Percentiles rank a stretch among this genome's conserved stretches.
These are phyloP conservation scores for Eupithecia insigniata DNA, from an alignment of 2,888 invertebrate genomes.

Conservation along the genomic window DNA sequence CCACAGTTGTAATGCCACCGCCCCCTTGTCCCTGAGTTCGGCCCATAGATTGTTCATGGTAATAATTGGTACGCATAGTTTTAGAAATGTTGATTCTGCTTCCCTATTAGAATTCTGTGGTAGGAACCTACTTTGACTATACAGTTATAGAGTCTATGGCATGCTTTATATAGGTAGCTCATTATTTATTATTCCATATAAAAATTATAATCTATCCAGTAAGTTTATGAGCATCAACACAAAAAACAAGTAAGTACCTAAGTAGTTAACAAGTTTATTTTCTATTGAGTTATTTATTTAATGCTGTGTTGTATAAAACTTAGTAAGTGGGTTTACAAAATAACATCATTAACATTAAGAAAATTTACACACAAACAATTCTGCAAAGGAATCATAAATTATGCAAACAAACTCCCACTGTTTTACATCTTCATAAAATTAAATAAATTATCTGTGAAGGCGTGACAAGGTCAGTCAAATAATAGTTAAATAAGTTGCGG, in stretches of 20 bases:
- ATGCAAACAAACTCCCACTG: conserved; percentile 37
- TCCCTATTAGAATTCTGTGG: no score
- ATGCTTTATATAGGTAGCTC: neutral
- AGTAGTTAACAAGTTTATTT: neutral
- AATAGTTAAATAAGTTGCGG: neutral
- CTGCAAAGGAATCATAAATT: conserved; percentile 33
- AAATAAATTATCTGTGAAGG: conserved; percentile 41
- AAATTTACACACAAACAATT: conserved; percentile 19
- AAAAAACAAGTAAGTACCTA: neutral
- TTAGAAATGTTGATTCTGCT: no score
- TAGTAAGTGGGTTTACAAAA: conserved; percentile 9
- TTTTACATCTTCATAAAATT: conserved; percentile 40
- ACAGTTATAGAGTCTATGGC: no score
- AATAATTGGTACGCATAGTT: no score
- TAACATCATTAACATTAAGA: conserved; percentile 7
- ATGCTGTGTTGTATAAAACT: neutral
- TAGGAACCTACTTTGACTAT: no score
- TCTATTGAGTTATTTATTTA: neutral
- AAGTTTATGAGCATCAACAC: neutral
- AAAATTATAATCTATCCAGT: neutral
- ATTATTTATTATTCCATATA: no score
- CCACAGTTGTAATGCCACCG: no score
- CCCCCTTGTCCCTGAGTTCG: no score
- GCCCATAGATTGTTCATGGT: no score
- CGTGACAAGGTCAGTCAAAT: conserved; percentile 33